Evolutionary conservation across 2,797 vertebrate genomes (phyloP), one percentile per base, ranked within the genome.

Genomic region (Neosilurus hyrtlii): DNA sequence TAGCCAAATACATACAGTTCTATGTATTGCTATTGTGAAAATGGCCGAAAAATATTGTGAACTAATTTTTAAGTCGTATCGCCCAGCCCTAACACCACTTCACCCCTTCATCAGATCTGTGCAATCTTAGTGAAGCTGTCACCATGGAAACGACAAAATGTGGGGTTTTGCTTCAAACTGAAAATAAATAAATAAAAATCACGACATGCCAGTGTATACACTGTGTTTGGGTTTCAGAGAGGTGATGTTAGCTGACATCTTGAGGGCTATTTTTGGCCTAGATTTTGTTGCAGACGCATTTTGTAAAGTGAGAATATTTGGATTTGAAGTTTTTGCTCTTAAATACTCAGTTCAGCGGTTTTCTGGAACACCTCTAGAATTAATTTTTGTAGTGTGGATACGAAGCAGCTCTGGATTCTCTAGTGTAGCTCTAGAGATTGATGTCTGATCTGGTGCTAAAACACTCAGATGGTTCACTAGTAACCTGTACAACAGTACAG

Each of bases 361-460:
- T 57, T 43, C 59, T 51, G 61, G 49, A 78, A 15, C n/a, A 26
- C 10, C 8, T 61, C 37, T 9, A 20, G 14, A 15, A 43, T 14
- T 4, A 18, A 78, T 78, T 51, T 63, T 12, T 26, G 75, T 77
- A 63, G 75, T 35, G 4, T 78, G 0, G 15, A 65, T 20, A 78
- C 14, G 52, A 61, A 30, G 11, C 57, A 85, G 51, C 51, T 18
- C 30, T 65, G 49, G 11, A 65, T 57, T 63, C 26, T 51, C 0
- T 61, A 72, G 43, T 76, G 63, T 10, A 63, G 52, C 57, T 26
- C 18, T 52, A 9, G 10, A 70, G 67, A 51, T 22, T 12, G 26
- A 52, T 84, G 77, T 35, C 61, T 81, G 67, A 78, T 72, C 26
- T 77, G 62, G 80, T 73, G 63, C 83, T 82, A 83, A 72, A 74